Percentiles rank a stretch among this genome's conserved stretches.
These are phyloP conservation scores for Brachionus angularis DNA, from an alignment of 1,140 invertebrate species.

Conservation along the genomic window DNA sequence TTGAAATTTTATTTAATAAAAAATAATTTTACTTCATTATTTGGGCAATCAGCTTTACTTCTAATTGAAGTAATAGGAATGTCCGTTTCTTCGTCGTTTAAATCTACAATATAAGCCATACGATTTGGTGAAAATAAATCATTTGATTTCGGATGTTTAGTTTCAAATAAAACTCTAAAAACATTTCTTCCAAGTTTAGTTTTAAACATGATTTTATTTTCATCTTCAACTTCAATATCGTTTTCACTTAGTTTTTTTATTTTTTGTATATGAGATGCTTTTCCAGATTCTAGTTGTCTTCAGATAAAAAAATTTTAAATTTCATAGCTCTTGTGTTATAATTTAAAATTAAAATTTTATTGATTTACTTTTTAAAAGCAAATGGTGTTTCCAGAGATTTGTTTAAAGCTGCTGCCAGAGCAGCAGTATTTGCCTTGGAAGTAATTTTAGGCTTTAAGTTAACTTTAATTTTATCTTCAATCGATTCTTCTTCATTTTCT, in stretches of 20 bases:
- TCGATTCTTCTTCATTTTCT: constrained; percentile 43
- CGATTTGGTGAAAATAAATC: constrained; percentile 90
- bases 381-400: constrained; percentile 14
- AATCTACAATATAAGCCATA: constrained; percentile 95
- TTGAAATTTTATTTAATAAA: background rate
- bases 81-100: constrained; percentile 82
- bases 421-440: constrained; percentile 3
- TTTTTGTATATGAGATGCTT: constrained; percentile 59
- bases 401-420: constrained; percentile 17
- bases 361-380: constrained; percentile 33
- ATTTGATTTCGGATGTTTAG: constrained; percentile 67
- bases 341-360: background rate
- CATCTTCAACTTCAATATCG: constrained; percentile 46
- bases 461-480: constrained; percentile 20
- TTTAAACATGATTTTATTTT: constrained; percentile 65
- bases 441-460: constrained; percentile 30
- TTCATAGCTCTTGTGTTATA: too few relatives aligned
- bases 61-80: constrained; percentile 91
- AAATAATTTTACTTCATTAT: constrained; percentile 59
- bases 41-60: constrained; percentile 87
- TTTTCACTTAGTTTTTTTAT: constrained; percentile 32
- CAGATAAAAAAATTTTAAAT: background rate
- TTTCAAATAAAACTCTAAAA: constrained; percentile 59
- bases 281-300: constrained; percentile 50
- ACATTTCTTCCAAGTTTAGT: constrained; percentile 61